These are phyloP conservation scores for Aphidius colemani DNA, from an alignment of 2,888 invertebrate species.

Conservation along the genomic window DNA sequence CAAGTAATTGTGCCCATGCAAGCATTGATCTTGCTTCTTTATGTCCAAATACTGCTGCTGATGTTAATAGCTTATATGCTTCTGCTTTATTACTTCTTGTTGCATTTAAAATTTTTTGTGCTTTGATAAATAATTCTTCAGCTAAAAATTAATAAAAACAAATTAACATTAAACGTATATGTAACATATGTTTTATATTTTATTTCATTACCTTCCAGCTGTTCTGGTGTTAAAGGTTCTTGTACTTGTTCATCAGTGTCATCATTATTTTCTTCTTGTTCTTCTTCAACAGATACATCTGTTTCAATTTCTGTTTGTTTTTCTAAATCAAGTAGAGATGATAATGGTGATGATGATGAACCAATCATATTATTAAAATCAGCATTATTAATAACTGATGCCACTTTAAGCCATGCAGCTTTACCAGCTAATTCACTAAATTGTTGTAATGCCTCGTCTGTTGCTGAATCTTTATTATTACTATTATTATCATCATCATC, in stretches of 20 bases:
- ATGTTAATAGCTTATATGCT: slow-evolving; percentile 76
- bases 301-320: slow-evolving; percentile 39
- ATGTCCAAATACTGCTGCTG: slow-evolving; percentile 83
- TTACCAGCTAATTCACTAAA: slow-evolving; percentile 25
- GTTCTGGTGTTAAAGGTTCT: slow-evolving; percentile 66
- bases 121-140: slow-evolving; percentile 75
- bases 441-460: slow-evolving; percentile 26
- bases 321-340: slow-evolving; percentile 35
- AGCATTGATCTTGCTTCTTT: slow-evolving; percentile 79
- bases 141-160: slow-evolving; percentile 63
- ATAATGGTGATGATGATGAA: slow-evolving; percentile 28
- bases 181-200: neutral
- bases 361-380: slow-evolving; percentile 30
- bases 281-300: neutral
- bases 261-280: slow-evolving; percentile 51
- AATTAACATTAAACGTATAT: slow-evolving; percentile 1
- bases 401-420: slow-evolving; percentile 43
- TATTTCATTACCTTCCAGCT: slow-evolving; percentile 67
- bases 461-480: slow-evolving; percentile 24
- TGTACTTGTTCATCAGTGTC: slow-evolving; percentile 61
- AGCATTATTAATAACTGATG: slow-evolving; percentile 38
- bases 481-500: slow-evolving; percentile 29
- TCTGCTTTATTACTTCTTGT: slow-evolving; percentile 73
- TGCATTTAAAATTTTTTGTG: slow-evolving; percentile 72
- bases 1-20: slow-evolving; percentile 88